Evolutionary conservation across 2,797 vertebrate genomes (phyloP).

Genomic region (Syngnathus rostellatus): DNA sequence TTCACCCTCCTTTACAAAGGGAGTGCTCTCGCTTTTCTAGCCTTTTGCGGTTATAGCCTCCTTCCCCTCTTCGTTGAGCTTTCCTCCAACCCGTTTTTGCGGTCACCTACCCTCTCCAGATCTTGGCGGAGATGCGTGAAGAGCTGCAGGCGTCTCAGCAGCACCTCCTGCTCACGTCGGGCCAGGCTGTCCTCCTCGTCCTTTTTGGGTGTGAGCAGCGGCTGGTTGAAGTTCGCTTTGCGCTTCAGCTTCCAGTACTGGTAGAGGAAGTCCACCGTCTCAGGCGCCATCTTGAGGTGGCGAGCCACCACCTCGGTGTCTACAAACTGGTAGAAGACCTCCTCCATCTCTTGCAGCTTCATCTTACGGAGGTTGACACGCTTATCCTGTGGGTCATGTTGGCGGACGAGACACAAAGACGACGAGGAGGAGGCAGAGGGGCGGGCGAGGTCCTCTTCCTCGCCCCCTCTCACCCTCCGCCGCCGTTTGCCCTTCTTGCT

Average conservation of each 20-base stretch:
- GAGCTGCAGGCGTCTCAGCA: constrained; percentile 87
- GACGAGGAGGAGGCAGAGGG: background rate
- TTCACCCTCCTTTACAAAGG: background rate
- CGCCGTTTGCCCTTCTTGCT: constrained; percentile 51
- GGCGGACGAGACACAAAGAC: constrained; percentile 18
- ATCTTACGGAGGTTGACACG: constrained; percentile 82
- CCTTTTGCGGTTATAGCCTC: background rate
- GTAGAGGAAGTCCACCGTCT: constrained; percentile 83
- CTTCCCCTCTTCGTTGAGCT: background rate
- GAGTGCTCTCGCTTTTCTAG: background rate
- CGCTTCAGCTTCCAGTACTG: constrained; percentile 98
- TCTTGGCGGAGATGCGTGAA: constrained; percentile 96
- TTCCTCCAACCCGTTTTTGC: background rate
- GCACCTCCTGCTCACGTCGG: constrained; percentile 87
- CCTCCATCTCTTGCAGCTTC: constrained; percentile 92
- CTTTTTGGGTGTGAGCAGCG: constrained; percentile 89
- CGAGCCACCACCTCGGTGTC: constrained; percentile 74
- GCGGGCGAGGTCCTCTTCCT: background rate
- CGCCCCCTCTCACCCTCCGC: constrained; percentile 45
- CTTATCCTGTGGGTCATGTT: constrained; percentile 59
- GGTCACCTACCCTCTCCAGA: constrained; percentile 86
- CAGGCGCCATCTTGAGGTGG: constrained; percentile 70
- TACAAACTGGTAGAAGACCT: constrained; percentile 87
- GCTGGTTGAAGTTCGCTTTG: constrained; percentile 91
- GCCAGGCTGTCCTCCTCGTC: constrained; percentile 97